Conservation (phyloP, 2,797 vertebrate genomes). For the Paratrypauchen microcephalus region DNA sequence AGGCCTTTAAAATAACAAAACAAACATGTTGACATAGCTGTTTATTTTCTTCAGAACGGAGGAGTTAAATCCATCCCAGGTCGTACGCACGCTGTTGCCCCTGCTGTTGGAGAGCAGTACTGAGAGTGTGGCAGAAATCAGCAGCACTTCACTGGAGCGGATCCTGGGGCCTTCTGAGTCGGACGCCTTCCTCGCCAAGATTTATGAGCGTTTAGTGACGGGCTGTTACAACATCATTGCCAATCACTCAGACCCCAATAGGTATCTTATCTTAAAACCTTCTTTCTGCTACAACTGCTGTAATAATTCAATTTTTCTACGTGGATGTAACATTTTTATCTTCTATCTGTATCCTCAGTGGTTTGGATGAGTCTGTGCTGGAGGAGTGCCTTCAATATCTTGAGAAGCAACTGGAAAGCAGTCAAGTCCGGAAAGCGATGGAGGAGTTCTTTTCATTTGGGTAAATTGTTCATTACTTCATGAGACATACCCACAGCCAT, state of each 20-base stretch:
- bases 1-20: no score
- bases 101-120: constrained; percentile 94
- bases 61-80: constrained; percentile 89
- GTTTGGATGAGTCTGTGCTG: constrained; percentile 92
- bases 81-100: constrained; percentile 88
- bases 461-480: constrained; percentile 60
- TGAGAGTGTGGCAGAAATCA: constrained; percentile 94
- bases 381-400: constrained; percentile 97
- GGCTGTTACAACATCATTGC: constrained; percentile 97
- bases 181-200: constrained; percentile 90
- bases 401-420: constrained; percentile 95
- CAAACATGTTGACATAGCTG: constrained; percentile 1
- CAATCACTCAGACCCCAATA: constrained; percentile 90
- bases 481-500: no score
- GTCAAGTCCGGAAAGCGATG: constrained; percentile 96
- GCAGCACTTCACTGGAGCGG: constrained; percentile 92
- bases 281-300: neutral
- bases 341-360: constrained; percentile 69
- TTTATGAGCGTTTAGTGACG: constrained; percentile 92
- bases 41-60: constrained; percentile 80
- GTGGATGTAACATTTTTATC: neutral
- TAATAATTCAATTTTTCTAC: neutral
- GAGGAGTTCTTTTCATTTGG: constrained; percentile 98
- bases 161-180: constrained; percentile 94
- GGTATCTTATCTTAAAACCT: constrained; percentile 69